phyloP scores from a whole-genome alignment of 2,113 vertebrate genomes.

The Coracopsis vasa region DNA sequence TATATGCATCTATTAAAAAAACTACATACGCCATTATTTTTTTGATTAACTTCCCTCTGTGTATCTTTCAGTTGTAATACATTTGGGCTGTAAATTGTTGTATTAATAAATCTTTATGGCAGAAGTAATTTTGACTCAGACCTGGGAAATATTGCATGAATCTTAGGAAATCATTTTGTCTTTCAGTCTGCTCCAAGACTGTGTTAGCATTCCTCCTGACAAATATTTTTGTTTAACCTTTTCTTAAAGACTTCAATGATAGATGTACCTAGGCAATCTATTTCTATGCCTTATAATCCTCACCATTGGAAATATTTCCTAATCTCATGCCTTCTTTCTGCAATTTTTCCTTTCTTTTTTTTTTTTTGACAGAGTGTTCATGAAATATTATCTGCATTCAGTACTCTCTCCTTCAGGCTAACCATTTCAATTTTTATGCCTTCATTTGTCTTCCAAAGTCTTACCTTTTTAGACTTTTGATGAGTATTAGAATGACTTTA shows the following conservation, averaged over 20 bases:
- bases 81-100: not conserved
- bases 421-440: not conserved
- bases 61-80: not conserved
- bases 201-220: not conserved
- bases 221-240: constrained; percentile 9
- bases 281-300: not conserved
- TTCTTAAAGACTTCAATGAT: not conserved
- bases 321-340: not conserved
- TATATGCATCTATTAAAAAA: not conserved
- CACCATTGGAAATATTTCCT: not conserved
- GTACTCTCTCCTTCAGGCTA: not conserved
- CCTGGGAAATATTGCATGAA: not conserved
- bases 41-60: not conserved
- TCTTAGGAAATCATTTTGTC: not conserved
- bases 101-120: not conserved
- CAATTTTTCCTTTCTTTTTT: not conserved
- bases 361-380: too few species aligned
- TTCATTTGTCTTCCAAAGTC: not conserved
- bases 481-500: not conserved
- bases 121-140: not conserved
- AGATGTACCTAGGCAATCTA: not conserved
- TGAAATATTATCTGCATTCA: not conserved
- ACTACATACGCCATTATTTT: not conserved
- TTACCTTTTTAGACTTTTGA: not conserved
- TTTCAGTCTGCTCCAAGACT: not conserved